Evolutionary conservation across 2,888 invertebrate species (phyloP).

Genomic region (Tachina grossa): DNA sequence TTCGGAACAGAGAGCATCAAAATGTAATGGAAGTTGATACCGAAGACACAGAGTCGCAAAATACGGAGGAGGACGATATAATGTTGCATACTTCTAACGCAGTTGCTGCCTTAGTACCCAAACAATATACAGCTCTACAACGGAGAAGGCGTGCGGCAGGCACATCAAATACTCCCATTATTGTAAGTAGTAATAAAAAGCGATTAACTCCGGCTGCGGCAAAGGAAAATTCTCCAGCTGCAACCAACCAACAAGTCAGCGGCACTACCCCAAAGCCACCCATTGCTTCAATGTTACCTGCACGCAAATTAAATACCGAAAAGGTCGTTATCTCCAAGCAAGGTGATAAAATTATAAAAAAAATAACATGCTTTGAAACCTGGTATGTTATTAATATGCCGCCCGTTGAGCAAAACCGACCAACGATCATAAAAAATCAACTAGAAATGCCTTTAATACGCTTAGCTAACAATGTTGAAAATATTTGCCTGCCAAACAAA

Average conservation of each 20-base stretch:
- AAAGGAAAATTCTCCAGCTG: slow-evolving; percentile 72
- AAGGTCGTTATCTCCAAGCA: slow-evolving; percentile 80
- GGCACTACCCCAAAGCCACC: slow-evolving; percentile 28
- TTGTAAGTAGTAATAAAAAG: slow-evolving; percentile 59
- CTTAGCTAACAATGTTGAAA: slow-evolving; percentile 79
- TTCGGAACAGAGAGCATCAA: slow-evolving; percentile 2
- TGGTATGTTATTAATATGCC: slow-evolving; percentile 82
- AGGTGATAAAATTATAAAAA: slow-evolving; percentile 81
- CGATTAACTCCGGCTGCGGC: slow-evolving; percentile 59
- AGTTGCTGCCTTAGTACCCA: slow-evolving; percentile 30
- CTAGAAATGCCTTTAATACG: slow-evolving; percentile 80
- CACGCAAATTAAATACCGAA: slow-evolving; percentile 76
- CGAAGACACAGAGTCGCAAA: slow-evolving; percentile 61
- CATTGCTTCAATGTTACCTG: slow-evolving; percentile 10
- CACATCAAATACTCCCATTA: slow-evolving; percentile 39
- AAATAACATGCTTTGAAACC: slow-evolving; percentile 83
- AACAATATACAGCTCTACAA: slow-evolving; percentile 28
- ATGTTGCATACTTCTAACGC: slow-evolving; percentile 18
- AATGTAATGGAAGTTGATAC: slow-evolving; percentile 50
- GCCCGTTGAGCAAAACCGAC: slow-evolving; percentile 73
- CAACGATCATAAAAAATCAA: slow-evolving; percentile 76
- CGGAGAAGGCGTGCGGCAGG: slow-evolving; percentile 47
- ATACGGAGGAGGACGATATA: slow-evolving; percentile 60
- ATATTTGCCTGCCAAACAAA: slow-evolving; percentile 78
- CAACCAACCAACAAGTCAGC: slow-evolving; percentile 67